Evolutionary conservation across 2,888 invertebrate genomes (phyloP), one percentile per base, ranked within the genome.

Genomic region (Phyllotreta striolata): DNA sequence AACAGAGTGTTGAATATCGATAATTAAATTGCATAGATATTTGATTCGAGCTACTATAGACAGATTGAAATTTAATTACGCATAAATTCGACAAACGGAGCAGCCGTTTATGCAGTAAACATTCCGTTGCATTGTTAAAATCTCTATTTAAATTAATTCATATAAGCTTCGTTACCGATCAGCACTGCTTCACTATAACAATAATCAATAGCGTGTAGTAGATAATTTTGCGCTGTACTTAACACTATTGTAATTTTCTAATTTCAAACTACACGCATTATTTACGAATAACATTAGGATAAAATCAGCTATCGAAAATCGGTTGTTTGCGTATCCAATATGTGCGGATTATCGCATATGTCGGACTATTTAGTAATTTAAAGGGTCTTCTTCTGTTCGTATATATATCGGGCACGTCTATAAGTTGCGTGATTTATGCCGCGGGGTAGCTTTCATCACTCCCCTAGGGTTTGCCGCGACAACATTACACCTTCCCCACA

Each of bases 401-500:
- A 24, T 24, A 4, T 24, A 24, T 4, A 24, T 24, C 24, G 24
- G 66, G 62, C 56, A 64, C 66, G 63, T 67, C 65, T 69, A 66
- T 69, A 66, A 55, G 63, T 66, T 70, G 39, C 51, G 59, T 73
- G 76, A 77, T 76, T 77, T 76, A 76, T 75, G 72, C 70, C 70
- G 66, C 68, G 70, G 75, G 75, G 76, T 72, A 68, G 71, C 70
- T 73, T 74, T 73, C 72, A 77, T 73, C 74, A 75, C 74, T 73
- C 75, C 75, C 76, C 66, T 62, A 69, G 70, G 74, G 68, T 65
- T 71, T 66, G 70, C 66, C 46, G 68, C 71, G 73, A 70, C 72
- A 72, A 71, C 72, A 70, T 72, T 73, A 72, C 76, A 73, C 76
- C 76, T 75, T 72, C 72, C 72, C 73, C 72, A 67, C 73, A 72